These are phyloP conservation scores for Eulemur albifrons DNA, from an alignment of 2,797 vertebrate species.

Conservation along the genomic window DNA sequence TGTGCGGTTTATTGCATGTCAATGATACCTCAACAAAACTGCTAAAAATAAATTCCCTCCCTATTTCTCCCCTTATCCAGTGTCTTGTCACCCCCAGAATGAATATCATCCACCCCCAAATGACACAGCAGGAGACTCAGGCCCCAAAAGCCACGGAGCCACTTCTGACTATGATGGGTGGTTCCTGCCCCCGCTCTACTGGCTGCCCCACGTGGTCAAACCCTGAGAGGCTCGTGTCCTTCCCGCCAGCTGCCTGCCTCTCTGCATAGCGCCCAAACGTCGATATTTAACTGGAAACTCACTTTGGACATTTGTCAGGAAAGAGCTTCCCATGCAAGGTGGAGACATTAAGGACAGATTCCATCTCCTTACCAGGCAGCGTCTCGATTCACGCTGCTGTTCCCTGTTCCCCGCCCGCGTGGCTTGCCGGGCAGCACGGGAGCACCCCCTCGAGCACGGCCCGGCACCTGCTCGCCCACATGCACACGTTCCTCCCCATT, in stretches of 20 bases:
- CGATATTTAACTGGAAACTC: not conserved
- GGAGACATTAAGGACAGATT: not conserved
- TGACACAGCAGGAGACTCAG: rapidly evolving
- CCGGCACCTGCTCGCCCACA: rapidly evolving
- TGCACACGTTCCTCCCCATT: not conserved
- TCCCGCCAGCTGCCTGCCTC: too few relatives aligned
- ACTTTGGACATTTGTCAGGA: rapidly evolving
- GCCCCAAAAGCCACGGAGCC: not conserved
- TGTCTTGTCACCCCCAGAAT: not conserved
- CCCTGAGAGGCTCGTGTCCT: not conserved
- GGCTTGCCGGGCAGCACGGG: rapidly evolving
- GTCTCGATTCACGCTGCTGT: rapidly evolving
- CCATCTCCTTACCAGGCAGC: rapidly evolving
- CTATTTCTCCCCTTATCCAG: not conserved
- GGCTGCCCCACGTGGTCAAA: not conserved
- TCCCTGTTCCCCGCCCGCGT: rapidly evolving
- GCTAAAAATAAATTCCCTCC: too few relatives aligned
- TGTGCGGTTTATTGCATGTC: not conserved
- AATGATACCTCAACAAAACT: not conserved
- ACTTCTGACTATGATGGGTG: not conserved
- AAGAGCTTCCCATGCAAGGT: rapidly evolving
- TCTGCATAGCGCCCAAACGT: not conserved
- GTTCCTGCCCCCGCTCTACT: not conserved
- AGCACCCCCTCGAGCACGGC: rapidly evolving
- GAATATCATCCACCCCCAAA: not conserved